Evolutionary conservation across 1,140 invertebrate species (phyloP).

Genomic region (Penaeus vannamei): DNA sequence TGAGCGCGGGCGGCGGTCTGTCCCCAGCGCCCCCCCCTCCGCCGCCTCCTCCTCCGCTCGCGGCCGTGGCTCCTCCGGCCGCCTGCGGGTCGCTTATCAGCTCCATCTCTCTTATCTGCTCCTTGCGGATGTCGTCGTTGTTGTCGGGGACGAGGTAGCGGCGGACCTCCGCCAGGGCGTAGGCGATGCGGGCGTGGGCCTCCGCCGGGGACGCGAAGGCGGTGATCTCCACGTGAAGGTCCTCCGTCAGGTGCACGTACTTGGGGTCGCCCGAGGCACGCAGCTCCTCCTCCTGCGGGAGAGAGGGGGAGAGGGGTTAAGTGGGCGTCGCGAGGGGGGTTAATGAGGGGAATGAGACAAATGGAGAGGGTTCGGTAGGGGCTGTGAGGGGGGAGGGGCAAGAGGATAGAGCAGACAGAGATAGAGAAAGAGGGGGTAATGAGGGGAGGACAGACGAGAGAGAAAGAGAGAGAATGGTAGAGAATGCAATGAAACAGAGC

Average conservation of each 20-base stretch:
- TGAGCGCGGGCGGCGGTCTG: constrained; percentile 40
- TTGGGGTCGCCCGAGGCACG: constrained; percentile 90
- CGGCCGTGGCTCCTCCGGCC: constrained; percentile 47
- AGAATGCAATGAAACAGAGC: constrained; percentile 4
- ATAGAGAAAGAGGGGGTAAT: not conserved
- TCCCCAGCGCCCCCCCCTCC: constrained; percentile 50
- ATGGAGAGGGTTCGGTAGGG: not conserved
- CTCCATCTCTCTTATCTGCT: constrained; percentile 84
- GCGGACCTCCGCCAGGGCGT: constrained; percentile 85
- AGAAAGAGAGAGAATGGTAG: not conserved
- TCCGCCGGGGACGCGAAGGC: constrained; percentile 94
- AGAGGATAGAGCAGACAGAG: too few relatives aligned
- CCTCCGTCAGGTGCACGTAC: constrained; percentile 91
- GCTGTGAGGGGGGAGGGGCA: too few relatives aligned
- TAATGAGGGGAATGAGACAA: too few relatives aligned
- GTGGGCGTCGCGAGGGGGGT: not conserved
- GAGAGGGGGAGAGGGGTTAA: not conserved
- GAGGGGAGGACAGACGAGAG: not conserved
- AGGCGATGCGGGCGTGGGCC: constrained; percentile 91
- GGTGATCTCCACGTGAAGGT: constrained; percentile 94
- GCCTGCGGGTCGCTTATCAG: constrained; percentile 73
- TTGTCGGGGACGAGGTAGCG: constrained; percentile 71
- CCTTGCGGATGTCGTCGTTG: constrained; percentile 85
- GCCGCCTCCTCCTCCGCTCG: constrained; percentile 51
- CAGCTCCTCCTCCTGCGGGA: constrained; percentile 86